A percentile compares a stretch with the other conserved stretches of the same genome.
These are phyloP conservation scores for Salmo trutta DNA, from an alignment of 2,797 vertebrate genomes.

Conservation along the genomic window DNA sequence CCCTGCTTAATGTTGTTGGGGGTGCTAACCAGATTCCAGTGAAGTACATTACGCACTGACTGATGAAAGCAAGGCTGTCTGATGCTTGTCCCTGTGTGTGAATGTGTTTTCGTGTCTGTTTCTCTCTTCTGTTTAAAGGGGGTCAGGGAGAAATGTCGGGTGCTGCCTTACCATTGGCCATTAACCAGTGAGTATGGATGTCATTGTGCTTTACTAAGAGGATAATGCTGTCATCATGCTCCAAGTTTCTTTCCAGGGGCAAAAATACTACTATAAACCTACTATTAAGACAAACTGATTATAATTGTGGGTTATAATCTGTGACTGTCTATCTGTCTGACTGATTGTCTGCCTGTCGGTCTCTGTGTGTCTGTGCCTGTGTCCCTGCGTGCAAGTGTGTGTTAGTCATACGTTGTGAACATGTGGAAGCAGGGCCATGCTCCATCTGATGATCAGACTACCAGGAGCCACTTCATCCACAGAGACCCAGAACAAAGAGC, in stretches of 20 bases:
- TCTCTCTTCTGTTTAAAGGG: slow-evolving; percentile 29
- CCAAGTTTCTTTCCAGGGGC: not conserved
- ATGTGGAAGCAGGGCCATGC: slow-evolving; percentile 33
- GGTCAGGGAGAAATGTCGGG: not conserved
- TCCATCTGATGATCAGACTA: slow-evolving; percentile 24
- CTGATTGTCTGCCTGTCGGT: slow-evolving; percentile 11
- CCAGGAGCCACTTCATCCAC: slow-evolving; percentile 26
- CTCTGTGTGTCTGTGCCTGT: not conserved
- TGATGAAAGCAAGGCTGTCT: slow-evolving; percentile 41
- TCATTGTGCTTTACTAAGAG: not conserved
- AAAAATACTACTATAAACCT: not conserved
- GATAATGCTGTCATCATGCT: not conserved
- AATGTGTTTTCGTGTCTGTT: not conserved
- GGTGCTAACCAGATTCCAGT: slow-evolving; percentile 12
- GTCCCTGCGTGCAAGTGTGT: slow-evolving; percentile 1
- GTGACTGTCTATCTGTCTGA: not conserved
- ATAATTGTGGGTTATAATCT: not conserved
- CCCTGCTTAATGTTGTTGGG: slow-evolving; percentile 10
- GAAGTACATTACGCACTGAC: not conserved
- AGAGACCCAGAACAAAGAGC: slow-evolving; percentile 21
- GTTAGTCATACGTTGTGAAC: slow-evolving; percentile 7
- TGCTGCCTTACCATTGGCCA: slow-evolving; percentile 7
- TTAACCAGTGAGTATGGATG: not conserved
- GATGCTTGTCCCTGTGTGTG: slow-evolving; percentile 12
- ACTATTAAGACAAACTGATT: slow-evolving; percentile 17